Conservation (phyloP, 2,888 invertebrate species). For the Lucinisca nassula region DNA sequence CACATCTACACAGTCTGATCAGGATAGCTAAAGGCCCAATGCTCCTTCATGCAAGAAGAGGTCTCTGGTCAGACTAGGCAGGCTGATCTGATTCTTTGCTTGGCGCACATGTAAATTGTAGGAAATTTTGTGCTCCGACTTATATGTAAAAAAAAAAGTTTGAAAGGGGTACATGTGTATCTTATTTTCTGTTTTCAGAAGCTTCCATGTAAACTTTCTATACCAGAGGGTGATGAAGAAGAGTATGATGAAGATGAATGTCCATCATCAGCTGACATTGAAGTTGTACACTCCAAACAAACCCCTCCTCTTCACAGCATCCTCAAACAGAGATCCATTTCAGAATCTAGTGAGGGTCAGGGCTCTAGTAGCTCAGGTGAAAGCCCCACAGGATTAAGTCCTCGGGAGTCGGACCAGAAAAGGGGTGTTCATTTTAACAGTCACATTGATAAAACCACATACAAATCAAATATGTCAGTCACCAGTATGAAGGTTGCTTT, state of each 20-base stretch:
- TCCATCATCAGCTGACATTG: constrained; percentile 80
- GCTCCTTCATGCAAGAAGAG: too few species aligned
- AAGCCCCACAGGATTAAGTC: constrained; percentile 65
- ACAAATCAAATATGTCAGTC: constrained; percentile 83
- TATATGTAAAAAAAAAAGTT: too few species aligned
- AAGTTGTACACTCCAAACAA: constrained; percentile 80
- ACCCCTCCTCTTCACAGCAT: constrained; percentile 83
- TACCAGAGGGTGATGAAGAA: constrained; percentile 61
- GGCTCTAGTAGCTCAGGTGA: constrained; percentile 53
- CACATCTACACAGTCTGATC: too few species aligned
- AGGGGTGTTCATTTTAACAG: constrained; percentile 86
- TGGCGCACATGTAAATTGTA: too few species aligned
- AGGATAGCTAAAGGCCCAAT: too few species aligned
- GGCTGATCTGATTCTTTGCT: too few species aligned
- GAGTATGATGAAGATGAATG: constrained; percentile 64
- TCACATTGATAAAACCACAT: constrained; percentile 84
- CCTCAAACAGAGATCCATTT: constrained; percentile 88
- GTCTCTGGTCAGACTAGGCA: too few species aligned
- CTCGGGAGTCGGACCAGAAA: constrained; percentile 71
- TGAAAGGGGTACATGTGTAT: too few species aligned
- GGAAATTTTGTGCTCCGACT: too few species aligned
- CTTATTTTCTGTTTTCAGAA: neutral
- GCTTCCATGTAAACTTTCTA: neutral
- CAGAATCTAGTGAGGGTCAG: constrained; percentile 89
- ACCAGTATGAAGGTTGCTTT: constrained; percentile 84